Evolutionary conservation across 1,140 invertebrate genomes (phyloP).

Genomic region (Lucilia cuprina): DNA sequence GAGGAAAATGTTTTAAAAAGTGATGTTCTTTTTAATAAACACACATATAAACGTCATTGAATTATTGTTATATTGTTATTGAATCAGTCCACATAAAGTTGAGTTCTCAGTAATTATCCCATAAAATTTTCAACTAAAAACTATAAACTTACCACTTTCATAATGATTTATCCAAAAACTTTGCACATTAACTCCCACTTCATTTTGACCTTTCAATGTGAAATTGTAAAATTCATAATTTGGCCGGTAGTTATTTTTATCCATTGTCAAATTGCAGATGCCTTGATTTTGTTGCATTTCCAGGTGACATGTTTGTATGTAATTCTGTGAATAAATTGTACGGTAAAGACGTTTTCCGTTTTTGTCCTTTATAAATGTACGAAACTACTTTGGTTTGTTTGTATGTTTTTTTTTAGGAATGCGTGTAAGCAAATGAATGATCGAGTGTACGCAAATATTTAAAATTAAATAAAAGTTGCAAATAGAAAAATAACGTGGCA

Average conservation of each 20-base stretch:
- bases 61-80: too few relatives aligned
- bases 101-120: too few relatives aligned
- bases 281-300: constrained; percentile 32
- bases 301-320: constrained; percentile 36
- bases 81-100: too few relatives aligned
- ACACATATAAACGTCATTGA: too few relatives aligned
- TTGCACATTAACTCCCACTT: constrained; percentile 26
- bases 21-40: too few relatives aligned
- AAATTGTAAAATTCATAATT: constrained; percentile 39
- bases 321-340: constrained; percentile 39
- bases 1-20: too few relatives aligned
- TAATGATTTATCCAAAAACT: constrained; percentile 38
- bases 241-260: constrained; percentile 32
- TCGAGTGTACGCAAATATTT: background rate
- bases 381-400: constrained; percentile 21
- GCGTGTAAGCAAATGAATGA: background rate
- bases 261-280: constrained; percentile 37
- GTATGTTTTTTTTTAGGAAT: background rate
- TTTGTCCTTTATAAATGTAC: constrained; percentile 17
- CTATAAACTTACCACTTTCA: constrained; percentile 36
- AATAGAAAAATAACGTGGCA: background rate
- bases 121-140: background rate
- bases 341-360: constrained; percentile 35
- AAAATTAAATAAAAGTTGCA: background rate
- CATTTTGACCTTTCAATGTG: constrained; percentile 30